Evolutionary conservation across 53 echinoderm and acorn worm species (phyloP).

Genomic region (Glandiceps talaboti): DNA sequence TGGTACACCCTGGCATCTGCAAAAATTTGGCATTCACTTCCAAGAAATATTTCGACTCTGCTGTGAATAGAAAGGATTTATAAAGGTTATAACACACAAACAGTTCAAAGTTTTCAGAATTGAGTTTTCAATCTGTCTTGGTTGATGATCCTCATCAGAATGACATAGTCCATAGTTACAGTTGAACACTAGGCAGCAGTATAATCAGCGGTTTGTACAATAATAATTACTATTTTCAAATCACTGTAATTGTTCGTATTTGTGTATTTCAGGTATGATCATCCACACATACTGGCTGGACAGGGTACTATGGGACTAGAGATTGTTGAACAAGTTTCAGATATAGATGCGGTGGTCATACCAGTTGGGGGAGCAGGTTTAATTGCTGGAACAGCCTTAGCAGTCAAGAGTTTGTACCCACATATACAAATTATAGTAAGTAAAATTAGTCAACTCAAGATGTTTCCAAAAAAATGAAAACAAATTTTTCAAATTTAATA

Average conservation of each 20-base stretch:
- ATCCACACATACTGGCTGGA: constrained; percentile 90
- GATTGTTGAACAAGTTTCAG: constrained; percentile 93
- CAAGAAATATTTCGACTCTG: too few relatives aligned
- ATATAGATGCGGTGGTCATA: constrained; percentile 76
- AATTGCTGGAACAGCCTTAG: constrained; percentile 87
- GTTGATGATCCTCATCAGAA: too few relatives aligned
- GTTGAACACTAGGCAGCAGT: background rate
- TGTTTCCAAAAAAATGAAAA: too few relatives aligned
- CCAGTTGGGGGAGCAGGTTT: constrained; percentile 96
- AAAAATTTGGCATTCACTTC: too few relatives aligned
- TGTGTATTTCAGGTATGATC: constrained; percentile 61
- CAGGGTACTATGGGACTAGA: constrained; percentile 96
- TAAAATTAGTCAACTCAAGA: too few relatives aligned
- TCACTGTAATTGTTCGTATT: background rate
- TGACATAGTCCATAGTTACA: background rate
- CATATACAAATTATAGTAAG: constrained; percentile 82
- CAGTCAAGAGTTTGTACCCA: constrained; percentile 80
- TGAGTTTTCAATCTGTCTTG: too few relatives aligned
- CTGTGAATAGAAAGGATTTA: too few relatives aligned
- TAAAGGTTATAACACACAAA: too few relatives aligned
- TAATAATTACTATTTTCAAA: too few relatives aligned
- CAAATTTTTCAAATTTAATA: too few relatives aligned
- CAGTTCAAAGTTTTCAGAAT: too few relatives aligned
- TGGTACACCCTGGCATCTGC: background rate
- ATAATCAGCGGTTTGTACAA: background rate